These are phyloP conservation scores for Sebastes wilsoni DNA, from an alignment of 2,797 vertebrate species.

Conservation along the genomic window DNA sequence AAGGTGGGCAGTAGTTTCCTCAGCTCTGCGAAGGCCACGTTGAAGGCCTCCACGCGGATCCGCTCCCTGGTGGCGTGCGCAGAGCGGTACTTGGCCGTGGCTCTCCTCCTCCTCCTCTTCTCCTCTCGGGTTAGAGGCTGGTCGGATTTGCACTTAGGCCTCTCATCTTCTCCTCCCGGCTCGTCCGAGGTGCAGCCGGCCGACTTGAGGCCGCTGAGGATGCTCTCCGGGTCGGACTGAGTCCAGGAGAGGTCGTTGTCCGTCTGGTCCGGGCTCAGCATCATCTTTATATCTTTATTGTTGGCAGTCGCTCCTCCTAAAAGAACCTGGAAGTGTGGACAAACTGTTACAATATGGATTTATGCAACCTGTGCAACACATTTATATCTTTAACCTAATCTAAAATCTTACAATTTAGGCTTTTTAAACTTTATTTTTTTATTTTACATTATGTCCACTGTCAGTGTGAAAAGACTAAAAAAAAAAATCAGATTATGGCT, in stretches of 20 bases:
- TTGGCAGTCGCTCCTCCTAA: constrained; percentile 15
- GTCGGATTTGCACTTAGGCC: constrained; percentile 80
- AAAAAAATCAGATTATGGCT: background rate
- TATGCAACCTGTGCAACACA: background rate
- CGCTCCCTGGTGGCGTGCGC: constrained; percentile 91
- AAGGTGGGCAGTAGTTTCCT: constrained; percentile 89
- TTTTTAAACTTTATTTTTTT: too few relatives aligned
- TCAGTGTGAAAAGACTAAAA: too few relatives aligned
- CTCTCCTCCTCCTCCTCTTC: constrained; percentile 86
- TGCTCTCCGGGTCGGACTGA: constrained; percentile 91
- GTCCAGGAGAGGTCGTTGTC: constrained; percentile 93
- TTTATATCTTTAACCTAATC: background rate
- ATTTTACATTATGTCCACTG: fast-evolving
- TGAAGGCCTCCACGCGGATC: constrained; percentile 92
- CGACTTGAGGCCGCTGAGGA: constrained; percentile 86
- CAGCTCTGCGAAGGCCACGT: constrained; percentile 91
- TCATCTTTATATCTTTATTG: constrained; percentile 85
- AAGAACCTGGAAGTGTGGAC: constrained; percentile 16
- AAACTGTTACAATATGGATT: background rate
- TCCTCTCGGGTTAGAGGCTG: constrained; percentile 91
- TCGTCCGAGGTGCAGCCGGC: constrained; percentile 87
- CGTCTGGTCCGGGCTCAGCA: constrained; percentile 95
- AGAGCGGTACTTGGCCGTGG: constrained; percentile 90
- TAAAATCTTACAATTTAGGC: too few relatives aligned
- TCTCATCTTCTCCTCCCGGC: constrained; percentile 84